These are phyloP conservation scores for Lordiphosa andalusiaca DNA, from an alignment of 2,888 invertebrate genomes.

Conservation along the genomic window DNA sequence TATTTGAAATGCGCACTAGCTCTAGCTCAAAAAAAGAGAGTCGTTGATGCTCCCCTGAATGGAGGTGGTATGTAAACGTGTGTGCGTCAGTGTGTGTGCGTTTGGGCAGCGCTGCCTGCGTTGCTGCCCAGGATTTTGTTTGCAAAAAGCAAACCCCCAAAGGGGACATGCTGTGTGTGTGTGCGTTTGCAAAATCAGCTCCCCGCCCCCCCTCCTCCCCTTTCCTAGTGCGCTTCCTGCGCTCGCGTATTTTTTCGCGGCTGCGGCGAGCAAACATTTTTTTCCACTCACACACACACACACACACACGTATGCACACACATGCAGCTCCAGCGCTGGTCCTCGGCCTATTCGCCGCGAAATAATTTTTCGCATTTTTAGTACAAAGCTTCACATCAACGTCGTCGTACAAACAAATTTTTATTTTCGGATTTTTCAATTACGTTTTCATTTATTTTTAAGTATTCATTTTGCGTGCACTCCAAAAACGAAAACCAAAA, in stretches of 20 bases:
- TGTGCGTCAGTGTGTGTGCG: slow-evolving; percentile 19
- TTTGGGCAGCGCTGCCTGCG: slow-evolving; percentile 27
- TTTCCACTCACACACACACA: slow-evolving; percentile 34
- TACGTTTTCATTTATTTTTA: slow-evolving; percentile 79
- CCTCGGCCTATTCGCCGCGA: slow-evolving; percentile 76
- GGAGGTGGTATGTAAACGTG: slow-evolving; percentile 21
- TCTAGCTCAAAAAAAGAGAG: slow-evolving; percentile 58
- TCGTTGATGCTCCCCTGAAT: slow-evolving; percentile 13
- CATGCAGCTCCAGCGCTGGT: slow-evolving; percentile 43
- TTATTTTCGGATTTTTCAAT: slow-evolving; percentile 78
- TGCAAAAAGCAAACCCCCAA: slow-evolving; percentile 45
- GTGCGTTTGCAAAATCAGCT: slow-evolving; percentile 28
- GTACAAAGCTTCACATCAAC: slow-evolving; percentile 79
- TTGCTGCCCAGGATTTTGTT: slow-evolving; percentile 58
- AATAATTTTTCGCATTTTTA: slow-evolving; percentile 79
- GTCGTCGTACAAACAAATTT: slow-evolving; percentile 79
- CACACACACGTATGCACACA: slow-evolving; percentile 28
- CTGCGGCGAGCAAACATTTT: slow-evolving; percentile 63
- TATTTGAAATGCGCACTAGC: slow-evolving; percentile 78
- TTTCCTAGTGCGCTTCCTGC: slow-evolving; percentile 44
- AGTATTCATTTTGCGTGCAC: slow-evolving; percentile 75
- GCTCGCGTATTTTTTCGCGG: slow-evolving; percentile 72
- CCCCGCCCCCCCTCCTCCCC: no score
- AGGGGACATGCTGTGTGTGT: slow-evolving; percentile 5
- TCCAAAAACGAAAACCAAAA: slow-evolving; percentile 51